Percentiles rank a stretch among this genome's conserved stretches.
phyloP scores from a whole-genome alignment of 2,888 invertebrate species.

The Melolontha melolontha region DNA sequence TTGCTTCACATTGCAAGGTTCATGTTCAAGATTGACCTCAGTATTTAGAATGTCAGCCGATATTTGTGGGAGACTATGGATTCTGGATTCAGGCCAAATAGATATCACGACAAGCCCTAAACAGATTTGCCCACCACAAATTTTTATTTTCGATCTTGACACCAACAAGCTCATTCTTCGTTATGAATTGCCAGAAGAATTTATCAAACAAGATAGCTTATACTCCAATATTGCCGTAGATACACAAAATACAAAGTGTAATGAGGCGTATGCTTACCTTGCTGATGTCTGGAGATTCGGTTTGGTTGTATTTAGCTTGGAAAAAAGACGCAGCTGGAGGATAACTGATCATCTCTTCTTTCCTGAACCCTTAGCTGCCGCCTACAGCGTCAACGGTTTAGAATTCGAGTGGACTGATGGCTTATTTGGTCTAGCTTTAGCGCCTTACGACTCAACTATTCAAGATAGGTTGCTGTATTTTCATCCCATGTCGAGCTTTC shows the following conservation, averaged over 20 bases:
- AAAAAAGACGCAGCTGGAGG: slow-evolving; percentile 72
- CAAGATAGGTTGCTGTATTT: slow-evolving; percentile 78
- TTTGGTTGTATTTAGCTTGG: slow-evolving; percentile 68
- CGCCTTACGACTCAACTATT: slow-evolving; percentile 67
- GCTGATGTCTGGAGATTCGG: slow-evolving; percentile 79
- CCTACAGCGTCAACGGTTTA: slow-evolving; percentile 78
- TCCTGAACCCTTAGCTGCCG: slow-evolving; percentile 80
- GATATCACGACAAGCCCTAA: slow-evolving; percentile 76
- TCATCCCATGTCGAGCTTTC: slow-evolving; percentile 85
- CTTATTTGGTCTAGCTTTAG: slow-evolving; percentile 79
- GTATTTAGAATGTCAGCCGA: slow-evolving; percentile 83
- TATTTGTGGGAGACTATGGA: slow-evolving; percentile 81
- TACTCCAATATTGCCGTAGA: slow-evolving; percentile 64
- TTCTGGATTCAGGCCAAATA: slow-evolving; percentile 81
- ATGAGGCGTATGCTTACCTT: slow-evolving; percentile 75
- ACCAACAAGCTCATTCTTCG: slow-evolving; percentile 43
- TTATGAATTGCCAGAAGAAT: slow-evolving; percentile 71
- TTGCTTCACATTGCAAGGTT: slow-evolving; percentile 56
- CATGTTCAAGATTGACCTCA: slow-evolving; percentile 79
- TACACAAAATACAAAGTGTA: slow-evolving; percentile 70
- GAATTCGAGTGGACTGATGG: slow-evolving; percentile 83
- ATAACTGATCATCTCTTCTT: slow-evolving; percentile 78
- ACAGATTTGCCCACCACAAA: slow-evolving; percentile 79
- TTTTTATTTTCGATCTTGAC: slow-evolving; percentile 76
- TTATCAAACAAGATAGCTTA: slow-evolving; percentile 76